Percentiles rank a stretch among this genome's conserved stretches.
Conservation (phyloP, 2,113 vertebrate genomes). For the Laterallus jamaicensis region DNA sequence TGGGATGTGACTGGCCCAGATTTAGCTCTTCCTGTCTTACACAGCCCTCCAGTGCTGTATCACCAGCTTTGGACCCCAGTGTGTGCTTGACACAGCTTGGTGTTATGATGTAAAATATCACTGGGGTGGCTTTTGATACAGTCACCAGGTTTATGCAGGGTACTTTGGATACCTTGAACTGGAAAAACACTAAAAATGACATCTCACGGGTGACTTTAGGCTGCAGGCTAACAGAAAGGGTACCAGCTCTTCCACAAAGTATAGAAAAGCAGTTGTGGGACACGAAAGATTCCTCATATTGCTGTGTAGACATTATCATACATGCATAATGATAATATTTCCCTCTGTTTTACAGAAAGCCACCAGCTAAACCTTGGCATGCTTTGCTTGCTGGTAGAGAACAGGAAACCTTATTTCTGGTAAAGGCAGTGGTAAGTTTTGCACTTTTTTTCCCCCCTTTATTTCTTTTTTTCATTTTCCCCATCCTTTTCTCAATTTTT, state of each 20-base stretch:
- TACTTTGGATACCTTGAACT: background rate
- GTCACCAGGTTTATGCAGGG: background rate
- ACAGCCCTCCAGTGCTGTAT: background rate
- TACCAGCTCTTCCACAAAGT: background rate
- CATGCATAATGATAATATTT: background rate
- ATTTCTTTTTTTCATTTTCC: no score
- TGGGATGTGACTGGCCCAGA: background rate
- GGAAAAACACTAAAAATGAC: background rate
- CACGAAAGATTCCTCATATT: background rate
- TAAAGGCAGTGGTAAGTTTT: background rate
- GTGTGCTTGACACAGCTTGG: background rate
- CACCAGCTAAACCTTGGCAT: background rate
- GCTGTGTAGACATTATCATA: background rate
- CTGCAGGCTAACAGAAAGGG: background rate
- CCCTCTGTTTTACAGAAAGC: background rate
- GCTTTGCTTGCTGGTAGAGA: background rate
- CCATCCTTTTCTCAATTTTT: background rate
- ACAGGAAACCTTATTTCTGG: background rate
- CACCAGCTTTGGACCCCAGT: background rate
- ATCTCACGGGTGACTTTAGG: background rate
- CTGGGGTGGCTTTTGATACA: rapidly evolving
- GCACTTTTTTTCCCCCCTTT: no score
- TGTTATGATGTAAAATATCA: background rate
- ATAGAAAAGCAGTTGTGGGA: background rate
- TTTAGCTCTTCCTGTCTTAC: background rate